Percentiles rank a stretch among this genome's conserved stretches.
phyloP scores from a whole-genome alignment of 2,113 vertebrate species.

The Corapipo altera region DNA sequence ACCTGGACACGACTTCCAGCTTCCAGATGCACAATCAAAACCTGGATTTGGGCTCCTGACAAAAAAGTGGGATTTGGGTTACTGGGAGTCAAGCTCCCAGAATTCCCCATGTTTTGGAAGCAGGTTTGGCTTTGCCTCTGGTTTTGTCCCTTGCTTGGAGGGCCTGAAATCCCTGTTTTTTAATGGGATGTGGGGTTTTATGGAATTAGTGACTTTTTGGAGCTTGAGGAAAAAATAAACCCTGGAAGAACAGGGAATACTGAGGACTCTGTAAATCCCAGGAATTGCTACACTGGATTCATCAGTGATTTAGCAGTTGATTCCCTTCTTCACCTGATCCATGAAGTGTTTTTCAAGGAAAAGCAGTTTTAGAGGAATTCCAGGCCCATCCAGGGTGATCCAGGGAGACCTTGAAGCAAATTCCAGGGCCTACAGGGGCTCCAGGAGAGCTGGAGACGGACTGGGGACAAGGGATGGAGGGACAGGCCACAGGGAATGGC shows the following conservation, averaged over 20 bases:
- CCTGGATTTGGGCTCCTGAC: neutral
- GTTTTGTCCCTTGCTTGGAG: too few relatives aligned
- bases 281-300: neutral
- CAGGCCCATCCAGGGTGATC: too few relatives aligned
- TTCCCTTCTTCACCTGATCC: too few relatives aligned
- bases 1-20: neutral
- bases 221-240: neutral
- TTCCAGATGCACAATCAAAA: neutral
- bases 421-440: too few relatives aligned
- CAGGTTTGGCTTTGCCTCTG: neutral
- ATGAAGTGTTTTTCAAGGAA: too few relatives aligned
- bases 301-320: too few relatives aligned
- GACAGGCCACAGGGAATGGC: neutral
- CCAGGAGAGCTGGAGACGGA: too few relatives aligned
- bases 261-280: neutral
- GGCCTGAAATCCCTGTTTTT: neutral
- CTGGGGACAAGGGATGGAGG: too few relatives aligned
- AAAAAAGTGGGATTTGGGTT: neutral
- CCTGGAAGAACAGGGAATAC: neutral
- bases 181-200: neutral
- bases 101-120: rapidly evolving
- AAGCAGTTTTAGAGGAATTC: too few relatives aligned
- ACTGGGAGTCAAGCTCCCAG: neutral
- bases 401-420: too few relatives aligned
- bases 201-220: neutral